These are phyloP conservation scores for Pimephales promelas DNA, from an alignment of 2,113 vertebrate genomes.

Conservation along the genomic window DNA sequence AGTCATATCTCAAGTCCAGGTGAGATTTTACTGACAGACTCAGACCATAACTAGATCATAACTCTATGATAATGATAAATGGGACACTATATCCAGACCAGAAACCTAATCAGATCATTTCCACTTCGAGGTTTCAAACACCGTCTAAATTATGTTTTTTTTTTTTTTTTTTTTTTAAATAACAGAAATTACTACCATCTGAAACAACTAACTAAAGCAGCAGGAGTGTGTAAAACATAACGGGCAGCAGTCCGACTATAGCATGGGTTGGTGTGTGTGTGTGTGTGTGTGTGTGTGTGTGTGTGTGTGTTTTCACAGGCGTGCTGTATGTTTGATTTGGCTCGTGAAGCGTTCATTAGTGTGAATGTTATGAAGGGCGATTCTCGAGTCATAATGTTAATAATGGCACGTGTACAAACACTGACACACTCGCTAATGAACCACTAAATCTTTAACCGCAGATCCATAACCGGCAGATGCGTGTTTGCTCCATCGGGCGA, in stretches of 20 bases:
- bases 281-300: not conserved
- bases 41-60: not conserved
- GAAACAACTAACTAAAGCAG: slow-evolving; percentile 15
- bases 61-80: not conserved
- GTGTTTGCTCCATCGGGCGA: not conserved
- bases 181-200: slow-evolving; percentile 54
- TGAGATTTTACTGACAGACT: not conserved
- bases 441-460: slow-evolving; percentile 19
- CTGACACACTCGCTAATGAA: slow-evolving; percentile 38
- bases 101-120: slow-evolving; percentile 31
- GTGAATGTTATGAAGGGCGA: slow-evolving; percentile 44
- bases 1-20: not conserved
- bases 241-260: no score
- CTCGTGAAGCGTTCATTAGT: slow-evolving; percentile 38
- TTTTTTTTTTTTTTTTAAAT: no score
- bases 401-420: slow-evolving; percentile 26
- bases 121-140: slow-evolving; percentile 6
- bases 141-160: slow-evolving; percentile 41
- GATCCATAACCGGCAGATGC: not conserved
- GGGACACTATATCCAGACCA: no score
- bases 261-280: no score
- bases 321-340: slow-evolving; percentile 53
- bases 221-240: slow-evolving; percentile 1
- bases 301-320: slow-evolving; percentile 50
- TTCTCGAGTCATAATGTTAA: slow-evolving; percentile 23